Evolutionary conservation across 1,140 invertebrate genomes (phyloP).

Genomic region (Cherax quadricarinatus): DNA sequence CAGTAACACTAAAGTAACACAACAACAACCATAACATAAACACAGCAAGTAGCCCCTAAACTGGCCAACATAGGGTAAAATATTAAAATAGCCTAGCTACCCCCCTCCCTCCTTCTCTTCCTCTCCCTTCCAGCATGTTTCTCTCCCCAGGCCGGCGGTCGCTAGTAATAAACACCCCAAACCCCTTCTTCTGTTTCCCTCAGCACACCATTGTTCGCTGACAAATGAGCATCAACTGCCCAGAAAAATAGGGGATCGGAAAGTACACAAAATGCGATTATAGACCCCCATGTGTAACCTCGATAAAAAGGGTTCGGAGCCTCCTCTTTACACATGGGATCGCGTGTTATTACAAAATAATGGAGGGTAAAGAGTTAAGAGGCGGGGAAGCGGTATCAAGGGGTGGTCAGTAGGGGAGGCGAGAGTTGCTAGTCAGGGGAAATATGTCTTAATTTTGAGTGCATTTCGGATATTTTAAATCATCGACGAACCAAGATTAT

Average conservation of each 20-base stretch:
- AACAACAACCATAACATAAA: neutral
- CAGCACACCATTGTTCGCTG: conserved; percentile 30
- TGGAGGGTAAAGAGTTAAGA: conserved; percentile 49
- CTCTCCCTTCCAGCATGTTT: neutral
- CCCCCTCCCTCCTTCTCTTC: neutral
- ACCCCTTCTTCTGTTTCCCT: conserved; percentile 48
- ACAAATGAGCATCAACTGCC: conserved; percentile 58
- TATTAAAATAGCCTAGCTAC: neutral
- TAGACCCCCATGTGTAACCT: conserved; percentile 31
- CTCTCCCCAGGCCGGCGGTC: neutral
- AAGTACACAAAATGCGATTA: conserved; percentile 57
- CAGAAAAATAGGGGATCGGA: conserved; percentile 39
- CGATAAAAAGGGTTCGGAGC: conserved; percentile 59
- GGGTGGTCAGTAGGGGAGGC: conserved; percentile 18
- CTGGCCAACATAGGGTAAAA: neutral
- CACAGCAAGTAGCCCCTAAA: neutral
- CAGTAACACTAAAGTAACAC: conserved; percentile 1
- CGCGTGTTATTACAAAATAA: conserved; percentile 61
- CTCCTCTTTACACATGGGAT: conserved; percentile 41
- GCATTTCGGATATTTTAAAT: no score
- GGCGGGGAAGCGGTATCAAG: conserved; percentile 22
- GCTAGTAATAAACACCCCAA: conserved; percentile 30
- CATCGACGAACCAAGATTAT: no score
- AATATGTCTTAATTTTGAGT: neutral
- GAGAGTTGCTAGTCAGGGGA: neutral